Evolutionary conservation across 1,140 invertebrate genomes (phyloP), one percentile per base, ranked within the genome.

Genomic region (Steinernema khuongi): DNA sequence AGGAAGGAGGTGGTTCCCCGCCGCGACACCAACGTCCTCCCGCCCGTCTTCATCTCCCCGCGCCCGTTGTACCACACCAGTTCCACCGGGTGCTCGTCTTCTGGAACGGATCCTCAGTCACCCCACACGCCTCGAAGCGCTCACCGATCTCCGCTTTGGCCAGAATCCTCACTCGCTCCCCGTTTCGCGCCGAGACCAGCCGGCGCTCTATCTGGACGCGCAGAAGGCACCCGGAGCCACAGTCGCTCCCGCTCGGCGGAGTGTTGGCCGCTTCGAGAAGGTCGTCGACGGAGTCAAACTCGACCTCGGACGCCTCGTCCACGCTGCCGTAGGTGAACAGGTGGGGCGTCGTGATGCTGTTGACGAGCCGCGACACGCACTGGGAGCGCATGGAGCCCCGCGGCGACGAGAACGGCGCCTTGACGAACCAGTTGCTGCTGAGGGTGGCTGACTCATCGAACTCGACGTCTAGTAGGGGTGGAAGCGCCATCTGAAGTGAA

Each of bases 341-440:
- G 4, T 60, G 50, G 7, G 50, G 50, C 14, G 50, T 60, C 50
- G 50, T 60, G 22, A 60, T 60, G 50, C 50, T 60, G 50, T 60
- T 60, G 50, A 60, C 22, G 50, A 60, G 7, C 22, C 19, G 7
- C 11, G 50, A 60, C 4, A 22, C 50, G 50, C 50, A 60, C 50
- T 60, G 50, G 7, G 50, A 60, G 14, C 50, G 50, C 50, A 60
- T 60, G 7, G 50, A 60, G 22, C 50, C 50, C 2, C 50, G 50
- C 22, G 50, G 50, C 4, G 50, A 60, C 50, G 50, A 60, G 50
- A 60, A 60, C 50, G 50, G 50, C 11, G 50, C 50, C 50, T 60
- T 60, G 14, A 60, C 26, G 22, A 60, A 60, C 7, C 7, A 60
- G 19, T 60, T 60, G 11, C 50, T 26, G 50, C 50, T 60, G 4